Base-by-base conservation (phyloP, 2,797 vertebrate species). In the Spheniscus humboldti region DNA sequence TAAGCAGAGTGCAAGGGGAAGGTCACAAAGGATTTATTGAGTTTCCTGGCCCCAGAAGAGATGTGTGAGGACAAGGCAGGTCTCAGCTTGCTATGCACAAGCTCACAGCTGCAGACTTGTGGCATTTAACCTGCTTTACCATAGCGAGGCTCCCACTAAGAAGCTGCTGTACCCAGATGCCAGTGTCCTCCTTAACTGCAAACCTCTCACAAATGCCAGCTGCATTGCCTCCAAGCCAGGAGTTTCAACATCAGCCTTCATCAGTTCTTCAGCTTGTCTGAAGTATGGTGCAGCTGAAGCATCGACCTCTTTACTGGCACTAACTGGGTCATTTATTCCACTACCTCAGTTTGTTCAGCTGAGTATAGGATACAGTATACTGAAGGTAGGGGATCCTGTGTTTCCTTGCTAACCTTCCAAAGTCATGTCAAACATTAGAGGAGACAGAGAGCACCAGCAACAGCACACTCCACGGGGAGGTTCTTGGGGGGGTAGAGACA, bases 291-390 rank as follows among this genome's bases (percentile, higher is more conserved):
- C 68, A 82, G 60, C 67, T 77, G 63, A 71, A 90, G 41, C 52
- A 87, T 67, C 7, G 1, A 27, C 48, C 52, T 94, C 84, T 35
- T 60, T 64, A 13, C 71, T 79, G 68, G 56, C 60, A 53, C 73
- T 93, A 93, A 85, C 90, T 63, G 62, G 41, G 71, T 95, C 66
- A 92, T 92, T 93, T 94, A 75, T 94, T 94, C 78, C 91, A 92
- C 89, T 83, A 47, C 45, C 77, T 62, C 64, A 35, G 30, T 91
- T 94, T 95, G 37, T 75, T 88, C 91, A 92, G 57, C 60, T 88
- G 81, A 64, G 23, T 53, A 47, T 10, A 47, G 53, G 37, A 74
- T 19, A 68, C 17, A 43, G 28, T 18, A 41, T 45, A 30, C 28
- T 25, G 23, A 85, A 86, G 56, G 50, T 4, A 83, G 39, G 48